Conservation (phyloP, 2,113 vertebrate species). For the Takifugu bimaculatus region DNA sequence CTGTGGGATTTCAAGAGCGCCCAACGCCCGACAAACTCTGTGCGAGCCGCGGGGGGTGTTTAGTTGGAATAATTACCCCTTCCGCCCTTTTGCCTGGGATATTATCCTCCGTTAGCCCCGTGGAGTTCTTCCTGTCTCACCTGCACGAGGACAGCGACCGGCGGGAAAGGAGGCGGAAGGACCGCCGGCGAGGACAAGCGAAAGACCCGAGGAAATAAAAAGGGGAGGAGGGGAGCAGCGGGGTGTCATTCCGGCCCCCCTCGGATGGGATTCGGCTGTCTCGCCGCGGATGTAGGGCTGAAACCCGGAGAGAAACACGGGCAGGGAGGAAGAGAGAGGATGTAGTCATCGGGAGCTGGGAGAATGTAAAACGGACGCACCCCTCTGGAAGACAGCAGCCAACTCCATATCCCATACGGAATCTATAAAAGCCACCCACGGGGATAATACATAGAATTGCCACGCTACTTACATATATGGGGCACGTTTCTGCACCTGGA, state of each 20-base stretch:
- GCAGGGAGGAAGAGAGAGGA: slow-evolving; percentile 51
- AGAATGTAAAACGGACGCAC: slow-evolving; percentile 68
- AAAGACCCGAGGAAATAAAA: neutral
- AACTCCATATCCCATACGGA: slow-evolving; percentile 48
- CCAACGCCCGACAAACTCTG: slow-evolving; percentile 2
- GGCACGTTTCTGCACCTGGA: slow-evolving; percentile 25
- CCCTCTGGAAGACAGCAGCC: slow-evolving; percentile 51
- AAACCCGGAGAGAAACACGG: slow-evolving; percentile 45
- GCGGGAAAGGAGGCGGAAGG: slow-evolving; percentile 3
- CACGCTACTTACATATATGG: slow-evolving; percentile 6
- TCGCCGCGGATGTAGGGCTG: slow-evolving; percentile 56
- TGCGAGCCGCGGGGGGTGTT: neutral
- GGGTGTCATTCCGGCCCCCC: slow-evolving; percentile 19
- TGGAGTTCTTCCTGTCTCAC: slow-evolving; percentile 48
- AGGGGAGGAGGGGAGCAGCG: neutral
- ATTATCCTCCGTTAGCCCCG: slow-evolving; percentile 12
- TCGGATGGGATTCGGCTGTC: slow-evolving; percentile 49
- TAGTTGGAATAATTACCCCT: slow-evolving; percentile 39
- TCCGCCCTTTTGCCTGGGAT: slow-evolving; percentile 23
- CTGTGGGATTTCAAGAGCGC: slow-evolving; percentile 5
- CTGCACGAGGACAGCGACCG: slow-evolving; percentile 28
- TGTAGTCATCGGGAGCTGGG: slow-evolving; percentile 56
- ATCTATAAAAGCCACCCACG: slow-evolving; percentile 38
- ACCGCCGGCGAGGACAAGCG: slow-evolving; percentile 1
- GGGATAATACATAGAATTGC: slow-evolving; percentile 38